Conservation (phyloP, 2,113 vertebrate species). For the Dromaius novaehollandiae region DNA sequence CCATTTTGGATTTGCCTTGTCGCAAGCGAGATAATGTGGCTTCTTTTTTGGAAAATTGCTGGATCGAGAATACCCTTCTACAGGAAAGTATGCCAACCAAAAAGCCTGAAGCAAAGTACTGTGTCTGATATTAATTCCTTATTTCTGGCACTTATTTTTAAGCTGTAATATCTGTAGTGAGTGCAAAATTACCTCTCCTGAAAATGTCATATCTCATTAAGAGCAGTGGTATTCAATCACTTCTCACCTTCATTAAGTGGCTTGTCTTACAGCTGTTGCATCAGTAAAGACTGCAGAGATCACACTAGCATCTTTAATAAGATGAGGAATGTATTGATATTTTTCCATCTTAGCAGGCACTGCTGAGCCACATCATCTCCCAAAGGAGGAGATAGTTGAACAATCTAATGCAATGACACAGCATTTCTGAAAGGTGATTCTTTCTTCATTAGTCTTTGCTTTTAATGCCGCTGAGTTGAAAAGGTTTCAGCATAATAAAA, state of each 20-base stretch:
- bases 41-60: neutral
- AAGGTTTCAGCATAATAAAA: neutral
- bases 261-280: neutral
- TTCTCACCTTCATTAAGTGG: neutral
- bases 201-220: neutral
- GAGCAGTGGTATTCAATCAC: neutral
- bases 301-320: neutral
- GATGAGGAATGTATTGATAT: neutral
- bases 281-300: neutral
- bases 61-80: neutral
- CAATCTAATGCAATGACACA: neutral
- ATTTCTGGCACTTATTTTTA: neutral
- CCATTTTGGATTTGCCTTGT: neutral
- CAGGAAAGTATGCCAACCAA: neutral
- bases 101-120: neutral
- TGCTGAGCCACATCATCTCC: neutral
- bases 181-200: neutral
- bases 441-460: neutral
- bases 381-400: slow-evolving; percentile 3
- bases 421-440: slow-evolving; percentile 16
- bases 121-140: neutral
- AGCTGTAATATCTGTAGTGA: neutral
- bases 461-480: neutral
- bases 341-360: neutral
- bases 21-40: neutral